Evolutionary conservation across 2,888 invertebrate genomes (phyloP), one percentile per base, ranked within the genome.

Genomic region (Atethmia centrago): DNA sequence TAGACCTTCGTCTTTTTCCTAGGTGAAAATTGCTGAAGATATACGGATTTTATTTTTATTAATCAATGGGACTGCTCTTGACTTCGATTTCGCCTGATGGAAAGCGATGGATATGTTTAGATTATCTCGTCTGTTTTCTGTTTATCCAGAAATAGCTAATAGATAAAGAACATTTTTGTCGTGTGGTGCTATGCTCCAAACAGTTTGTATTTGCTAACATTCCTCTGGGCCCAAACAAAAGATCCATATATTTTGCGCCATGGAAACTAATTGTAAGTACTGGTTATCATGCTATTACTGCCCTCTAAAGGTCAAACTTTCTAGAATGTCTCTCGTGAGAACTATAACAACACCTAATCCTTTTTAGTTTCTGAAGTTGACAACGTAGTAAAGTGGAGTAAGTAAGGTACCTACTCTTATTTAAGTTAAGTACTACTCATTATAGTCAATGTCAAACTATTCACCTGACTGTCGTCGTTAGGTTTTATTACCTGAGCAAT

Each of bases 1-100:
- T 86, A 85, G 75, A 79, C 45, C 36, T 67, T 73, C 28, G 12
- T 68, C 56, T 79, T 70, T 63, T 73, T 53, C 58, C 63, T 56
- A 55, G 64, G n/a, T 55, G 45, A 66, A 70, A 63, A 59, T 58
- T 25, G 40, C 45, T 28, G 14, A 12, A 45, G 1, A 9, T 28
- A 16, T 40, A 40, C 1, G 25, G 21, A 51, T 68, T 69, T 31
- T 40, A 40, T 49, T 40, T 28, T 36, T 7, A 49, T 36, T 21
- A 3, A 21, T 28, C 7, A 70, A 10, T 45, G 16, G 10, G 14
- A 45, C 25, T n/a, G 8, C n/a, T 40, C 19, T 53, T 45, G 25
- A 21, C 8, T 7, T 25, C 1, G 5, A 45, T 58, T 10, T 56
- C 28, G n/a, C 19, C 28, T n/a, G 28, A 28, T 16, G 19, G 31